Base-by-base conservation (phyloP, 2,797 vertebrate genomes). In the Crax fasciolata region DNA sequence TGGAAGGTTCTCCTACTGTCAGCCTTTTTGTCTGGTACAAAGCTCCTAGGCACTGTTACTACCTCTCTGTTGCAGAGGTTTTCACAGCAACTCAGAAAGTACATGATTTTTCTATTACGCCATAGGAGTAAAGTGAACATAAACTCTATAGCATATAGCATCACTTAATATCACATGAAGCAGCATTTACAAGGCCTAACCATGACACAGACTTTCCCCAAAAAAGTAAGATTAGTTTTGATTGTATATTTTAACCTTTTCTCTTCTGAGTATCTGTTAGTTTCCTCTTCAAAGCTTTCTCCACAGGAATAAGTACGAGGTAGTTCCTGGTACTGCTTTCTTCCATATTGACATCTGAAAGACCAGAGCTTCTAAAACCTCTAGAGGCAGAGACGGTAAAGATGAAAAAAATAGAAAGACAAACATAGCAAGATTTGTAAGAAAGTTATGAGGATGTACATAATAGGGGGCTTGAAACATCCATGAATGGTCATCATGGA, bases 121-220 rank as follows among this genome's bases (percentile, higher is more conserved):
- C 38, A 72, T 6, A 49, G n/a, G 19, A 35, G 43, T 35, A 78
- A 70, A 41, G 0, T 15, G 54, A 49, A 61, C 10, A 24, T 23
- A 3, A 67, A n/a, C 7, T 41, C 32, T 44, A 39, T 38, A 85
- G 57, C 23, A 57, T 2, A 2, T 10, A 20, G 23, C 32, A 48
- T 13, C 32, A 43, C 54, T 6, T 15, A 23, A 35, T 27, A 48
- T 16, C 38, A n/a, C 49, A 57, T 24, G 10, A 80, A 85, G 44
- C 6, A 80, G 7, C 19, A 43, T 57, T 76, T 28, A 7, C 32
- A 72, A 71, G 11, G 4, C 8, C 51, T 77, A 27, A 25, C 21
- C 23, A 27, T 28, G 7, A 84, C 18, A 67, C 5, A 52, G 13
- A 1, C 39, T 71, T 74, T 28, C 28, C 3, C 1, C 0, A 3